A percentile compares a stretch with the other conserved stretches of the same genome.
Evolutionary conservation across 2,113 vertebrate species (phyloP).

Genomic region (Sinocyclocheilus anophthalmus): DNA sequence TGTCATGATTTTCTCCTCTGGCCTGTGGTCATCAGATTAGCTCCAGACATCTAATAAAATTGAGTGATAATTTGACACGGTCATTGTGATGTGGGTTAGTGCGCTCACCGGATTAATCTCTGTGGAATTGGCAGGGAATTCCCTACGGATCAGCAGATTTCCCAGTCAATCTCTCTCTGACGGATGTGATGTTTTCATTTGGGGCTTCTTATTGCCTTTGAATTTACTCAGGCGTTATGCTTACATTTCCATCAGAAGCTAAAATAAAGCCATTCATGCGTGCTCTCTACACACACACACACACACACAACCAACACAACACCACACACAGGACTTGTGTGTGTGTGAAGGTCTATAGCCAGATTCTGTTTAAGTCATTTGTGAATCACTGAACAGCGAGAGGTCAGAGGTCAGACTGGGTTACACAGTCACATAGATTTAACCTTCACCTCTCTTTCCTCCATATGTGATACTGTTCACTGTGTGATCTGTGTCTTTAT

Average conservation of each 20-base stretch:
- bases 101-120: conserved; percentile 2
- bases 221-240: not conserved
- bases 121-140: conserved; percentile 21
- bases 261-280: not conserved
- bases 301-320: too few species aligned
- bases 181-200: conserved; percentile 23
- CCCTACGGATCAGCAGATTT: conserved; percentile 21
- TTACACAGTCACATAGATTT: conserved; percentile 65
- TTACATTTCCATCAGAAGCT: not conserved
- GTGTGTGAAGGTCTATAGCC: conserved; percentile 63
- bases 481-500: not conserved
- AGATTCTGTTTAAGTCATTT: conserved; percentile 74
- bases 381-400: conserved; percentile 65
- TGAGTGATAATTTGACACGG: conserved; percentile 27
- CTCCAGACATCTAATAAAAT: conserved; percentile 26
- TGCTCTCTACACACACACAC: not conserved
- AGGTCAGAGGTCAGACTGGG: conserved; percentile 70
- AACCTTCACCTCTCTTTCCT: not conserved
- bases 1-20: conserved; percentile 60
- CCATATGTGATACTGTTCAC: not conserved
- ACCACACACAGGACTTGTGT: not conserved
- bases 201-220: not conserved
- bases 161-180: not conserved
- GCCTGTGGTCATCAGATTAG: conserved; percentile 15
- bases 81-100: conserved; percentile 20